Base-by-base conservation (phyloP, 2,888 invertebrate species). In the Escarpia spicata region DNA sequence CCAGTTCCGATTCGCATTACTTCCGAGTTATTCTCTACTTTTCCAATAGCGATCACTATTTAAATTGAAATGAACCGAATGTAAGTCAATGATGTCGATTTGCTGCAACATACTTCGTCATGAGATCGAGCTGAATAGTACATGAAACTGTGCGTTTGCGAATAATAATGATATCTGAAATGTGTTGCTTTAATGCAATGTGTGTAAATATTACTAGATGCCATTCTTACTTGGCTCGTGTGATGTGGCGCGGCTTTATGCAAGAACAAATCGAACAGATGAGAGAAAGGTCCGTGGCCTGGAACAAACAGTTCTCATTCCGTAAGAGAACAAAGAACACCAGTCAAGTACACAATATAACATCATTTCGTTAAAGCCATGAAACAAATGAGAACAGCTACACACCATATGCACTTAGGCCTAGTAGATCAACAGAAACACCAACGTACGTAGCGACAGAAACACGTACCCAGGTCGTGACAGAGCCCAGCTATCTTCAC, bases 251-350 rank as follows among this genome's bases (percentile, higher is more conserved):
- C 94, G 31, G 92, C 75, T 19, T 95, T 95, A 92, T 97, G 95
- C 94, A 97, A 96, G 8, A 93, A 94, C 3, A 94, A 94, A 95
- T 98, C 98, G 97, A 97, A 98, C 15, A 97, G 94, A 95, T 98
- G 98, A 0, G 97, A 97, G 95, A 97, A 97, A 2, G 98, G 97
- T 0, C 98, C 98, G 95, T 98, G 98, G 0, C 97, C 97, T 96
- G 93, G 37, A 95, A 93, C 58, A 43, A 43, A 37, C n/a, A 75
- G 26, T 75, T 26, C 26, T 15, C n/a, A 75, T 19, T 75, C 26
- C 3, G 75, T 26, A n/a, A 75, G 75, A 26, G 19, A 26, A 26
- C 6, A 75, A 75, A 75, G 37, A 26, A 26, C 19, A 75, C n/a
- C 15, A 75, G 75, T 75, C 75, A 75, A 26, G 19, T 26, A 75